Evolutionary conservation across 2,888 invertebrate genomes (phyloP), one percentile per base, ranked within the genome.

Genomic region (Ennomos fuscantarius): DNA sequence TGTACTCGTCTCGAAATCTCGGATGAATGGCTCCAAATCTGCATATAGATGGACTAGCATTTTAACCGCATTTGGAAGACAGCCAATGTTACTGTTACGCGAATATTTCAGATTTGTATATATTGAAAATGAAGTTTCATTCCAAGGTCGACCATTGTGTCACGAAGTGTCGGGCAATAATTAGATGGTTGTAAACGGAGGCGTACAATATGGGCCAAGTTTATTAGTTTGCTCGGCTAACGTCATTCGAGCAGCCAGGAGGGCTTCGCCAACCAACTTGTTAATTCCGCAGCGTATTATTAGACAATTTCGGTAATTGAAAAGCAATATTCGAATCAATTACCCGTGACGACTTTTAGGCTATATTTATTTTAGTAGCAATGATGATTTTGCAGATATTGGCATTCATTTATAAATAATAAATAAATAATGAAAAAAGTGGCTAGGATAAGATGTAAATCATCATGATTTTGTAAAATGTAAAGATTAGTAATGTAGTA

Each of bases 221-320:
- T 80, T 78, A 82, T 82, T 78, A 66, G 71, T 74, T 74, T 71
- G 73, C 64, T 66, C 57, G 59, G 50, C 43, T 61, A 68, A 69
- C 70, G 71, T 72, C 71, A 73, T 43, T 52, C 68, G 72, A 70
- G 65, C 61, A 62, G 54, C 63, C 34, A 47, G 62, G 70, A 81
- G 82, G 70, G 81, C 85, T 84, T 83, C 82, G 62, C 54, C 56
- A 65, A 59, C 72, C 68, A 78, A 77, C 80, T 83, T 66, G 80
- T 82, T 81, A 78, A 74, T 73, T 73, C 68, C 65, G 68, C 31
- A 1, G 11, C 39, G 35, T 39, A 62, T 67, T 24, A 24, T 24
- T 24, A 24, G 24, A 24, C 24, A 2, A 24, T 24, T 24, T 24
- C 2, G 24, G 24, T 6, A 24, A 24, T 24, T 24, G 24, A 69